Base-by-base conservation (phyloP, 2,888 invertebrate species). In the Trachelus troglodyta region DNA sequence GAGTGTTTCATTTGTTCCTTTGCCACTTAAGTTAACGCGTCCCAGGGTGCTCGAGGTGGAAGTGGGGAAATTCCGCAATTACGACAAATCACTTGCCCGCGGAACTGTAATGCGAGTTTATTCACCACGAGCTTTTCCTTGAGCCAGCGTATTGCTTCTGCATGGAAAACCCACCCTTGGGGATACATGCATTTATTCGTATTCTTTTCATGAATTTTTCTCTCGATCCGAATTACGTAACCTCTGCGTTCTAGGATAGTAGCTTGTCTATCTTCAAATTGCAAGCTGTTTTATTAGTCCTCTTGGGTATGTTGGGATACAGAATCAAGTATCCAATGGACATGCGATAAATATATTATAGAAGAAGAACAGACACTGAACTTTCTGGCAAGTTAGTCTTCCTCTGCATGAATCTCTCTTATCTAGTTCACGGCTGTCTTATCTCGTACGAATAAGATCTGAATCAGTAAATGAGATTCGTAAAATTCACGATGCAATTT, bases 71-170 rank as follows among this genome's bases (percentile, higher is more conserved):
- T 84, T 86, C 85, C 83, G 85, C 85, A 86, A 87, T 87, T 87
- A 84, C 83, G 84, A 83, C 85, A 85, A 87, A 87, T 86, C 87
- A 85, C 83, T 87, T 81, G 71, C 71, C 83, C 84, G 82, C 76
- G 81, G 79, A 78, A 84, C 56, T 56, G 56, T 56, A 56, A 56
- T 56, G 56, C 56, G 23, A 56, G 23, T 56, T 56, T 56, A 23
- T 56, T 56, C 56, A 23, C 56, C 56, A 15, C 56, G 56, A 23
- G 56, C 56, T 56, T 56, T 56, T 56, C 56, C 56, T 56, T 23
- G 23, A 56, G 56, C 6, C 56, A 56, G 56, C 56, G 23, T 56
- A 56, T 56, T 56, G 56, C 56, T 56, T 56, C 56, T 23, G 56
- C 23, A 56, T 56, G 56, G 9, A 56, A 56, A 56, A 23, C 1